Evolutionary conservation across 1,140 invertebrate genomes (phyloP), one percentile per base, ranked within the genome.

Genomic region (Calycopis cecrops): DNA sequence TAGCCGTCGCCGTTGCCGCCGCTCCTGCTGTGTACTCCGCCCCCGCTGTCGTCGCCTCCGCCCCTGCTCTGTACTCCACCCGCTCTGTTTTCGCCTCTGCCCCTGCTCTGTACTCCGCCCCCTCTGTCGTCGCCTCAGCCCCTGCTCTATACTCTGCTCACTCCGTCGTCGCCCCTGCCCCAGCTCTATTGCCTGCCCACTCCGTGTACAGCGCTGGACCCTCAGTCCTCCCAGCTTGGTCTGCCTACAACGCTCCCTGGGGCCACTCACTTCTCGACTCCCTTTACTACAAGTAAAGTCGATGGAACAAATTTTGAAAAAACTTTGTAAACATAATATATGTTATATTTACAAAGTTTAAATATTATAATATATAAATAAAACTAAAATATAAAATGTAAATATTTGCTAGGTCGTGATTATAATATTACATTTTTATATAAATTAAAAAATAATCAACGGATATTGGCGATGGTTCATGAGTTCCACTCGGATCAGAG

Each of bases 1-100:
- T 58, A 33, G 52, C 59, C 9, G 59, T 53, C 8, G 57, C 65
- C 34, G 56, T 62, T 0, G 40, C 52, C 0, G 54, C 57, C 4
- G 48, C 54, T 17, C 55, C 62, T 9, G 59, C 57, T 4, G 51
- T n/a, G n/a, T n/a, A n/a, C n/a, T n/a, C n/a, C n/a, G 35, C 35
- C n/a, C 50, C 53, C 37, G 58, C 49, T 9, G 38, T 59, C 0
- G 50, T 59, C 10, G 59, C 57, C 1, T 54, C 54, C 9, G 61
- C 68, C 2, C 21, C 21, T 28, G 6, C 21, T 28, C 21, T 3
- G 6, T 28, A 28, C 50, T 57, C 49, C 1, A 34, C 49, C 18
- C 49, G 62, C n/a, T 42, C 34, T 8, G 40, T 55, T 11, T 33
- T 38, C 10, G 47, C 35, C 21, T 14, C 57, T 12, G 37, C 47